Percentiles rank a stretch among this genome's conserved stretches.
These are phyloP conservation scores for Cheilinus undulatus DNA, from an alignment of 2,113 vertebrate species.

Conservation along the genomic window DNA sequence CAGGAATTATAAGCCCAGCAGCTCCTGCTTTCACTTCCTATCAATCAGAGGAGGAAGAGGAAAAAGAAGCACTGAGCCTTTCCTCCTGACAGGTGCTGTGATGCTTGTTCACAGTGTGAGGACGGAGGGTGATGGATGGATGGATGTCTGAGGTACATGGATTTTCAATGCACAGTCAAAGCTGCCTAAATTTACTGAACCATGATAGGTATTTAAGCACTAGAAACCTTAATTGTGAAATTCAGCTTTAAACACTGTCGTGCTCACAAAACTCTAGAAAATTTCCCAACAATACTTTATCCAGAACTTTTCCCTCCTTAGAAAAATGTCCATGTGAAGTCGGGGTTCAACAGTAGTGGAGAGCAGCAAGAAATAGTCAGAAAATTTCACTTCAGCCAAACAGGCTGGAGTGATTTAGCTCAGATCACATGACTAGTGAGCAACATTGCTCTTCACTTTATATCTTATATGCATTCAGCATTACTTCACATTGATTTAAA, in stretches of 20 bases:
- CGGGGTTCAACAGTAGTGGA: too few relatives aligned
- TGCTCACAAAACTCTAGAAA: too few relatives aligned
- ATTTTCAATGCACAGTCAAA: slow-evolving; percentile 31
- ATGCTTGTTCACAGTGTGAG: slow-evolving; percentile 42
- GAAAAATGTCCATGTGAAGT: too few relatives aligned
- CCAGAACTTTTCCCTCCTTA: too few relatives aligned
- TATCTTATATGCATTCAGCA: too few relatives aligned
- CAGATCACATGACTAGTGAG: too few relatives aligned
- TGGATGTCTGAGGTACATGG: slow-evolving; percentile 43
- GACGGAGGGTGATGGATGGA: slow-evolving; percentile 55
- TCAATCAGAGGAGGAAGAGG: slow-evolving; percentile 63
- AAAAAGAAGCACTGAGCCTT: slow-evolving; percentile 37
- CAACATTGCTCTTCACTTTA: too few relatives aligned
- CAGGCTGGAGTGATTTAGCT: too few relatives aligned
- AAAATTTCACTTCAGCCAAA: too few relatives aligned
- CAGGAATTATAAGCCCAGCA: slow-evolving; percentile 70
- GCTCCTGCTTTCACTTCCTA: slow-evolving; percentile 61
- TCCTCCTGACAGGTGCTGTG: slow-evolving; percentile 53
- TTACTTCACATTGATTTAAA: too few relatives aligned
- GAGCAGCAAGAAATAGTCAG: too few relatives aligned
- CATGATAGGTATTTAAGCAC: neutral
- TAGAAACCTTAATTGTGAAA: neutral
- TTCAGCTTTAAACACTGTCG: neutral
- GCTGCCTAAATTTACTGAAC: neutral
- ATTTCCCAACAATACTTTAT: too few relatives aligned